Evolutionary conservation across 2,888 invertebrate genomes (phyloP).

Genomic region (Agapostemon virescens): DNA sequence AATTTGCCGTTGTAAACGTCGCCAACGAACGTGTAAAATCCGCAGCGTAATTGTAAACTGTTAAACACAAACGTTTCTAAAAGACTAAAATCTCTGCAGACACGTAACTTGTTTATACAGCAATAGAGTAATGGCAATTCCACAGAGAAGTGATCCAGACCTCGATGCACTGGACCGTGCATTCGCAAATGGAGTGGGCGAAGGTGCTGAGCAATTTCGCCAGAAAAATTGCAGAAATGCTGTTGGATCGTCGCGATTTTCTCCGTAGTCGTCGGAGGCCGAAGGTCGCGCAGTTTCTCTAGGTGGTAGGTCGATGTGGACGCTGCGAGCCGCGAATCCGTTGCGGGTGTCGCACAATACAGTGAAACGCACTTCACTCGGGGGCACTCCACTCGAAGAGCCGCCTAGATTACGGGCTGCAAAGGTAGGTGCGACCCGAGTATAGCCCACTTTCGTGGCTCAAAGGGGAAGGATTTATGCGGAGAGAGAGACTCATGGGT

Average conservation of each 20-base stretch:
- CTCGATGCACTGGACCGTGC: neutral
- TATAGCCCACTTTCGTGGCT: constrained; percentile 54
- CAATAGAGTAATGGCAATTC: neutral
- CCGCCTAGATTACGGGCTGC: constrained; percentile 58
- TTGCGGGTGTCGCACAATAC: constrained; percentile 53
- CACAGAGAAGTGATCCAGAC: neutral
- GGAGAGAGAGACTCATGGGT: constrained; percentile 50
- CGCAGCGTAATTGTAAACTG: too few relatives aligned
- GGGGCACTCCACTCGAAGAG: constrained; percentile 56
- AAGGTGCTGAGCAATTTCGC: neutral
- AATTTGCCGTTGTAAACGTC: too few relatives aligned
- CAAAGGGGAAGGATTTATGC: constrained; percentile 53
- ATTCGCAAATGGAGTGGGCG: neutral
- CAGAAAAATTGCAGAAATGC: neutral
- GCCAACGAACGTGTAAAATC: too few relatives aligned
- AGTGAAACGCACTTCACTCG: constrained; percentile 61
- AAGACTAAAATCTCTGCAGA: neutral
- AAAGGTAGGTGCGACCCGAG: constrained; percentile 58
- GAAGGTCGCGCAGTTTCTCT: constrained; percentile 26
- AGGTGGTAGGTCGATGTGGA: constrained; percentile 30
- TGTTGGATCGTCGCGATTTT: neutral
- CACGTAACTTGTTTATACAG: neutral
- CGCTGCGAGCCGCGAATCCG: constrained; percentile 43
- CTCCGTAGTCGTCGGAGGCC: neutral
- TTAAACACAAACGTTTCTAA: neutral